Base-by-base conservation (phyloP, 2,113 vertebrate genomes). In the Calonectris borealis region DNA sequence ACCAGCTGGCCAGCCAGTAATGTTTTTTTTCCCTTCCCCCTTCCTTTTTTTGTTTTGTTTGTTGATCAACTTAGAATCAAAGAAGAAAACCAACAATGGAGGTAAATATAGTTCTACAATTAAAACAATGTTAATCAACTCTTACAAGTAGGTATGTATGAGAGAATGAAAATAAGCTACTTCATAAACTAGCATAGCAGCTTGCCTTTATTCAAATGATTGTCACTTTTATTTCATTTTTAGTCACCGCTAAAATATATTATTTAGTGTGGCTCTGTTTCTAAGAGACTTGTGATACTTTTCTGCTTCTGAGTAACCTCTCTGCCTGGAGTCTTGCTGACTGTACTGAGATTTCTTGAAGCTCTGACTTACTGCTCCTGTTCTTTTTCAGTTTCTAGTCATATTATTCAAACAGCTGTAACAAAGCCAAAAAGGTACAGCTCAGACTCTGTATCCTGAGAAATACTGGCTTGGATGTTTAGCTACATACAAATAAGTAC, bases 71-170 rank as follows among this genome's bases (percentile, higher is more conserved):
- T 61, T 69, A 83, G 54, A 24, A 26, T 0, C 0, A 3, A 2
- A 6, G 48, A 62, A 61, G n/a, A 19, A 2, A 1, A 61, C 44
- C 34, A 9, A 11, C 2, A 0, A 1, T 54, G 46, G 8, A 36
- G 44, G 54, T 78, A 87, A 78, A 36, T 78, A 44, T 13, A 44
- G 3, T 52, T 49, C 22, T 38, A 26, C 40, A 57, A 11, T 48
- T 49, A 38, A 65, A 25, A 49, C 11, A 48, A 24, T 22, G 19
- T 57, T 48, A 38, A 51, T 57, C 38, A 51, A 14, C 22, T 49
- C 14, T 42, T 57, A 18, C 13, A 73, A n/a, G 10, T 29, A 65
- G 31, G 34, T n/a, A 20, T 10, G 10, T 36, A 9, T 10, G n/a
- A 49, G 20, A 57, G 16, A 48, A 55, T 16, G 16, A 55, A 62